Evolutionary conservation across 2,113 vertebrate genomes (phyloP).

Genomic region (Agapornis roseicollis): DNA sequence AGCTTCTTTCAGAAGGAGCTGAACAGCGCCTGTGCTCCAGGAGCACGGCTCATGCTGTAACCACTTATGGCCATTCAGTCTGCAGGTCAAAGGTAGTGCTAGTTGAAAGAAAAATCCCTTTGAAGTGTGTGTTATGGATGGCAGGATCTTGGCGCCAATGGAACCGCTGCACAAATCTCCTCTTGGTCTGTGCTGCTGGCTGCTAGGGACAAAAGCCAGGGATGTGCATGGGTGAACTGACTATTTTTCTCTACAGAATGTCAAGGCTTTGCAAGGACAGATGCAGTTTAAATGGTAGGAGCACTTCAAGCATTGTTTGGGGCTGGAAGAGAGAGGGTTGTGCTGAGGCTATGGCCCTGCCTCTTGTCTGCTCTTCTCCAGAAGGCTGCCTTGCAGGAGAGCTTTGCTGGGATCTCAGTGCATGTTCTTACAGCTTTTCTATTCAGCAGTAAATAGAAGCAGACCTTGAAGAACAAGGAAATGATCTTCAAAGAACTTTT

Average conservation of each 20-base stretch:
- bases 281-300: neutral
- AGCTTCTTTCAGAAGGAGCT: neutral
- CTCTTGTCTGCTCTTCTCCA: too few relatives aligned
- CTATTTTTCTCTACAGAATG: fast-evolving
- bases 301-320: neutral
- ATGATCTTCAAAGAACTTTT: neutral
- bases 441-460: neutral
- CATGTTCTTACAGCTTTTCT: neutral
- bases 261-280: neutral
- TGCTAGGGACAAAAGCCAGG: neutral
- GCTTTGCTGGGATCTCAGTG: neutral
- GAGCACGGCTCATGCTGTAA: neutral
- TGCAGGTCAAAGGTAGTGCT: neutral
- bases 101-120: neutral
- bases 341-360: neutral
- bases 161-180: neutral
- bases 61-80: fast-evolving
- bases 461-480: neutral
- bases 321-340: neutral
- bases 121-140: neutral
- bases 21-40: neutral
- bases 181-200: neutral
- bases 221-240: neutral
- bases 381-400: neutral
- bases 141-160: neutral